Evolutionary conservation across 2,888 invertebrate genomes (phyloP), one percentile per base, ranked within the genome.

Genomic region (Holacanthella duospinosa): DNA sequence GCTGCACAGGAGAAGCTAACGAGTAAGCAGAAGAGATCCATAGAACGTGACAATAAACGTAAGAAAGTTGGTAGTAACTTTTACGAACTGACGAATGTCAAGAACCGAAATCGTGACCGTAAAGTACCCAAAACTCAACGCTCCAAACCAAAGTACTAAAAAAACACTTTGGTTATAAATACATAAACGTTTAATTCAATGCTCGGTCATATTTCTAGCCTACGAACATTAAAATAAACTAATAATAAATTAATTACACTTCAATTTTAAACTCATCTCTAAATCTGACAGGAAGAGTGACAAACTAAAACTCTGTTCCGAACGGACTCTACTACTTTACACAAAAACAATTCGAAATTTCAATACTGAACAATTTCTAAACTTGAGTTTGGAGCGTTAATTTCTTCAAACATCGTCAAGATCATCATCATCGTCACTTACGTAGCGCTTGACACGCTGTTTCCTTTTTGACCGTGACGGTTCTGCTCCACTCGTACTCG

Each of bases 11-110:
- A 48, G 21, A 60, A 63, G 56, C 12, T 71, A 55, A 89, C 87
- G 1, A 87, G 89, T 55, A 90, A 87, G 77, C 84, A 89, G 75
- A 82, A 84, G 70, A 82, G 92, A 70, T 86, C 87, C 0, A 71
- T 85, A 1, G 89, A 90, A 67, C 81, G 91, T 71, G 82, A 85
- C 16, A 83, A 83, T 69, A 88, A 86, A 71, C 82, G 88, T 16
- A 88, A 86, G 76, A 91, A 89, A 75, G 85, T 88, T 65, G 92
- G 92, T 72, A 89, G 88, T 77, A 88, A 92, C 78, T 92, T 92
- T 76, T 92, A 92, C 77, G 90, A 90, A 82, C 84, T 87, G 29
- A 82, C 87, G 12, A 92, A 93, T 80, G 92, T 92, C 60, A 92
- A 92, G 77, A 92, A 92, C 77, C 84, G 86, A 71, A 90, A 89